A percentile compares a stretch with the other conserved stretches of the same genome.
Evolutionary conservation across 1,140 invertebrate genomes (phyloP).

Genomic region (Rhynchophorus ferrugineus): DNA sequence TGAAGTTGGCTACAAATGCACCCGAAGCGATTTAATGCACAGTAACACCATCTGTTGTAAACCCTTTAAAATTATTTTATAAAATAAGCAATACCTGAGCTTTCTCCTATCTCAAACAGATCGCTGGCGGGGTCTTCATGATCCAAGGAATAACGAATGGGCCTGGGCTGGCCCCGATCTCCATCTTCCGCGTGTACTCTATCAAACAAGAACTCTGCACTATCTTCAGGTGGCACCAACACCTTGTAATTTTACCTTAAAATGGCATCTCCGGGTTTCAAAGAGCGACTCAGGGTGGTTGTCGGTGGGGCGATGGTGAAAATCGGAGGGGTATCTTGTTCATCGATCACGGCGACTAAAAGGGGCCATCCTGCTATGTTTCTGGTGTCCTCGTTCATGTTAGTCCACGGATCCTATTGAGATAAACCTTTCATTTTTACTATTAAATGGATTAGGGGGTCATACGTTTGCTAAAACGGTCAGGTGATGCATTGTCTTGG

Average conservation of each 20-base stretch:
- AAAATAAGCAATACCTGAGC: constrained; percentile 72
- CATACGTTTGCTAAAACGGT: constrained; percentile 75
- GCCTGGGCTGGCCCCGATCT: constrained; percentile 73
- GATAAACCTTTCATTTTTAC: not conserved
- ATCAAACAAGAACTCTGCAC: not conserved
- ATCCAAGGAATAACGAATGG: constrained; percentile 73
- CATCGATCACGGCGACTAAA: constrained; percentile 73
- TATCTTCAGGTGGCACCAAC: not conserved
- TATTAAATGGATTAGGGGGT: not conserved
- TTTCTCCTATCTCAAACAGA: constrained; percentile 77
- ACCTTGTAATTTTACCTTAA: constrained; percentile 41
- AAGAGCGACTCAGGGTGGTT: constrained; percentile 57
- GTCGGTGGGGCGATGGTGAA: constrained; percentile 75
- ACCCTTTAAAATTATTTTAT: too few relatives aligned
- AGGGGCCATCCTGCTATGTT: constrained; percentile 77
- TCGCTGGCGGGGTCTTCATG: constrained; percentile 77
- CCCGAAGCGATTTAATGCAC: too few relatives aligned
- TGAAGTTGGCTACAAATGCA: too few relatives aligned
- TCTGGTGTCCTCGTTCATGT: constrained; percentile 68
- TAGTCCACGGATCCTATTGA: constrained; percentile 72
- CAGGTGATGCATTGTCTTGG: constrained; percentile 73
- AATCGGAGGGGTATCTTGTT: constrained; percentile 79
- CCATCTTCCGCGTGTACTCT: constrained; percentile 79
- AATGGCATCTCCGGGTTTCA: constrained; percentile 56
- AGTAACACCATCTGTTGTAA: too few relatives aligned